A percentile compares a stretch with the other conserved stretches of the same genome.
Conservation (phyloP, 2,113 vertebrate species). For the Melanerpes formicivorus region DNA sequence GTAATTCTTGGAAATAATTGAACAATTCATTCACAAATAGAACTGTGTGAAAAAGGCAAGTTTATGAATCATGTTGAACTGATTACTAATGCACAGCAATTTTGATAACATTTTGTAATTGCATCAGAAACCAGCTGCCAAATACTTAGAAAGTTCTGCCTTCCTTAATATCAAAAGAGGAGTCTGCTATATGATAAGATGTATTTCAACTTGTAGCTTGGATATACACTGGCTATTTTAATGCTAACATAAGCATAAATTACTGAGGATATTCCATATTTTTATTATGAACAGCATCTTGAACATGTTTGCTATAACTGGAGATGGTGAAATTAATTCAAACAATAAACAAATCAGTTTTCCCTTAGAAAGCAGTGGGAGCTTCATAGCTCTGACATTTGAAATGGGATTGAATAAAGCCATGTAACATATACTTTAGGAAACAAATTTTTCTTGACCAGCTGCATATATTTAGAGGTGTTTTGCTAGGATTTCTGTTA, state of each 20-base stretch:
- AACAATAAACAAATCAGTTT: slow-evolving; percentile 25
- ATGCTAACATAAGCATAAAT: neutral
- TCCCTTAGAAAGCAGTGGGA: neutral
- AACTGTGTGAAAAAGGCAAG: neutral
- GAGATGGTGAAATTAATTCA: slow-evolving; percentile 19
- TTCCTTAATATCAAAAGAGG: slow-evolving; percentile 12
- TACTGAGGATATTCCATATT: neutral
- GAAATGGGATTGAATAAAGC: neutral
- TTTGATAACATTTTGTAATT: neutral
- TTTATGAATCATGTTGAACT: neutral
- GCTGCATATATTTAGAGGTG: neutral
- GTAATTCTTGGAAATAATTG: neutral
- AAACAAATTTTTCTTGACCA: neutral
- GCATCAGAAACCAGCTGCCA: neutral
- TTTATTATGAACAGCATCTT: slow-evolving; percentile 32
- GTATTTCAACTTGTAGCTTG: neutral
- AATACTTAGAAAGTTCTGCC: neutral
- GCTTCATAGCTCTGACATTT: neutral
- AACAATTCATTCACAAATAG: neutral
- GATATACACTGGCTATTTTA: neutral
- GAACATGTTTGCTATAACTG: neutral
- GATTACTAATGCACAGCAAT: neutral
- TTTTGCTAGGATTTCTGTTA: slow-evolving; percentile 19
- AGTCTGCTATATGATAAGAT: neutral
- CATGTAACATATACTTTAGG: neutral